A percentile compares a stretch with the other conserved stretches of the same genome.
phyloP scores from a whole-genome alignment of 2,113 vertebrate genomes.

The Glaucomys volans region DNA sequence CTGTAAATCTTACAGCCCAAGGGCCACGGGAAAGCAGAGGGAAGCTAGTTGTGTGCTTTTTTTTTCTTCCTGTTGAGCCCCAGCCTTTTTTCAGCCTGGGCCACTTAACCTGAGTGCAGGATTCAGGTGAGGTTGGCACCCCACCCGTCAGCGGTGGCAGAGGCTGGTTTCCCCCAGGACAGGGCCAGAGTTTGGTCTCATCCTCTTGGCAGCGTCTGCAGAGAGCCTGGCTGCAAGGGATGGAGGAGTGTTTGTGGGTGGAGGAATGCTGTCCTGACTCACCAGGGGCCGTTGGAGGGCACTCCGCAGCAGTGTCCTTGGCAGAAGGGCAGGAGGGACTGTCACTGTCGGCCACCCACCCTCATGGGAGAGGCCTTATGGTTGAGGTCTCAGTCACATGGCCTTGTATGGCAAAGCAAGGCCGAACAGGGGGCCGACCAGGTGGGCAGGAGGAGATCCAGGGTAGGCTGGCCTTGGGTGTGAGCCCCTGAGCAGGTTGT shows the following conservation, averaged over 20 bases:
- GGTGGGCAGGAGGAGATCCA: background rate
- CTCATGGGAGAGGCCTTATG: background rate
- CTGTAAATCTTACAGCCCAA: background rate
- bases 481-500: background rate
- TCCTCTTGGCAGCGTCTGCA: accelerated
- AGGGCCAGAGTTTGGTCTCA: background rate
- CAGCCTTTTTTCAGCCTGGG: background rate
- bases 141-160: background rate
- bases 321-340: background rate
- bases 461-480: background rate
- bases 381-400: background rate
- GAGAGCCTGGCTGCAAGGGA: background rate
- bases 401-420: background rate
- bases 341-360: accelerated
- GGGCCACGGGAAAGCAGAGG: background rate
- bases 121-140: background rate
- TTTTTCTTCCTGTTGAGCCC: background rate
- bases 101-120: background rate
- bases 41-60: background rate
- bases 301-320: background rate
- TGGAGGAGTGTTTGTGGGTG: background rate
- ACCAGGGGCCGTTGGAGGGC: too few relatives aligned
- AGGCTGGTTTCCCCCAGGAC: background rate
- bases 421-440: background rate
- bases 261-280: too few relatives aligned